Percentiles rank a stretch among this genome's conserved stretches.
phyloP scores from a whole-genome alignment of 2,888 invertebrate genomes.

The Temnothorax rugatulus region DNA sequence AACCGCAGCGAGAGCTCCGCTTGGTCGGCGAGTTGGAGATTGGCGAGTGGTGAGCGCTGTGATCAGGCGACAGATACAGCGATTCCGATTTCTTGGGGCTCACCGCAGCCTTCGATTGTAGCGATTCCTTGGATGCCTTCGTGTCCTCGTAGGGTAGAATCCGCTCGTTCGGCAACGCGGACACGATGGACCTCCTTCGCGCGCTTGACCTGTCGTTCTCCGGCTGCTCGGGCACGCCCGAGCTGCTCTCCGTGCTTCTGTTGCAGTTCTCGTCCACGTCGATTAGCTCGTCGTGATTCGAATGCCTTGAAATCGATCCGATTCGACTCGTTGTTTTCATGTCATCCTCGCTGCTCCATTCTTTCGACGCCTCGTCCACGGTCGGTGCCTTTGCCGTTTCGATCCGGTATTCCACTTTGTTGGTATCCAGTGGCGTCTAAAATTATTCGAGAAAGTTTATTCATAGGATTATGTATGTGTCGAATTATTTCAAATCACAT shows the following conservation, averaged over 20 bases:
- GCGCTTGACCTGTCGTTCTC: not conserved
- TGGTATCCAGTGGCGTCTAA: conserved; percentile 60
- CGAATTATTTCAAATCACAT: not conserved
- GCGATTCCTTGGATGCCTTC: conserved; percentile 36
- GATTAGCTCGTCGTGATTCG: conserved; percentile 7
- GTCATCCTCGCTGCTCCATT: conserved; percentile 75
- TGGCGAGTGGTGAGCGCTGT: conserved; percentile 48
- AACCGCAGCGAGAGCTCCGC: conserved; percentile 48
- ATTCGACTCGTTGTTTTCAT: conserved; percentile 30
- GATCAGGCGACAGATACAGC: conserved; percentile 50
- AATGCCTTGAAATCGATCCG: conserved; percentile 40
- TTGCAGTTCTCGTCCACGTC: conserved; percentile 45
- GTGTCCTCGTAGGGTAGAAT: conserved; percentile 39
- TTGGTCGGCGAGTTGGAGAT: conserved; percentile 52
- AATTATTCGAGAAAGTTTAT: conserved; percentile 24
- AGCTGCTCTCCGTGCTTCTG: conserved; percentile 53
- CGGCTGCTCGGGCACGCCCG: conserved; percentile 40
- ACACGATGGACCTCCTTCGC: conserved; percentile 53
- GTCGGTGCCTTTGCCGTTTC: conserved; percentile 55
- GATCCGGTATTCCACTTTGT: conserved; percentile 19
- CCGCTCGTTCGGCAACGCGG: conserved; percentile 52
- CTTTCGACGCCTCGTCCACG: conserved; percentile 72
- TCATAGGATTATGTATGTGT: not conserved
- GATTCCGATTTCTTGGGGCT: conserved; percentile 53
- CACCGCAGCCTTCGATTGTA: not conserved